phyloP scores from a whole-genome alignment of 2,797 vertebrate genomes.

The Pelochelys cantorii region DNA sequence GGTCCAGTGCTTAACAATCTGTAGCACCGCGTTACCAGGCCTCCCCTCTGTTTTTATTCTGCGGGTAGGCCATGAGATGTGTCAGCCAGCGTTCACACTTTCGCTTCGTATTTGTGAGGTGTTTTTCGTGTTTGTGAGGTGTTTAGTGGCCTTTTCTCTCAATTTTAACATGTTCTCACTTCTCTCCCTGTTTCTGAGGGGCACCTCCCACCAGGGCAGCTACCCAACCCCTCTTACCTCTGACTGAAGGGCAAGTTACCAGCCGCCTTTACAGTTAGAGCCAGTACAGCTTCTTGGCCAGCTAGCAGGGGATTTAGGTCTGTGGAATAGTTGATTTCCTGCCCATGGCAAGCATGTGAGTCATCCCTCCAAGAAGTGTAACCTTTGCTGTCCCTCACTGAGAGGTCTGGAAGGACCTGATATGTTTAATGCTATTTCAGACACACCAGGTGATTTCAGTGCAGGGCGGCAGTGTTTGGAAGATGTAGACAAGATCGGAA shows the following conservation, averaged over 20 bases:
- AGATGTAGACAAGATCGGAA: neutral
- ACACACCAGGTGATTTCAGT: neutral
- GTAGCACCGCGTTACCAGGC: neutral
- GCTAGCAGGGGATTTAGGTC: constrained; percentile 56
- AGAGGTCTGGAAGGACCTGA: neutral
- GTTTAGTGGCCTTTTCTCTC: constrained; percentile 30
- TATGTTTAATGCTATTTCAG: neutral
- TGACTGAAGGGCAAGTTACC: constrained; percentile 67
- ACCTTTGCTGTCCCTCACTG: constrained; percentile 40
- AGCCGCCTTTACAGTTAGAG: constrained; percentile 69
- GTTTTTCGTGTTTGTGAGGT: constrained; percentile 33
- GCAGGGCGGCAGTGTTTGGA: neutral
- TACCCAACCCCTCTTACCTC: constrained; percentile 63
- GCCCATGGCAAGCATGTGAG: constrained; percentile 55
- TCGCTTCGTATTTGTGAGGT: neutral
- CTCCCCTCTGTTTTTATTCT: neutral
- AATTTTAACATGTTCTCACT: constrained; percentile 64
- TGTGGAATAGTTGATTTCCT: constrained; percentile 67
- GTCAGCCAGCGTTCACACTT: neutral
- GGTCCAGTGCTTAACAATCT: neutral
- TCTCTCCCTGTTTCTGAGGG: constrained; percentile 60
- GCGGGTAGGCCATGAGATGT: neutral
- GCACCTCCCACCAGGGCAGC: constrained; percentile 30
- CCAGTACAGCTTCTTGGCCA: constrained; percentile 64
- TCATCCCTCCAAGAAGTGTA: constrained; percentile 55